Conservation (phyloP, 2,888 invertebrate genomes). For the Thumatha senex region DNA sequence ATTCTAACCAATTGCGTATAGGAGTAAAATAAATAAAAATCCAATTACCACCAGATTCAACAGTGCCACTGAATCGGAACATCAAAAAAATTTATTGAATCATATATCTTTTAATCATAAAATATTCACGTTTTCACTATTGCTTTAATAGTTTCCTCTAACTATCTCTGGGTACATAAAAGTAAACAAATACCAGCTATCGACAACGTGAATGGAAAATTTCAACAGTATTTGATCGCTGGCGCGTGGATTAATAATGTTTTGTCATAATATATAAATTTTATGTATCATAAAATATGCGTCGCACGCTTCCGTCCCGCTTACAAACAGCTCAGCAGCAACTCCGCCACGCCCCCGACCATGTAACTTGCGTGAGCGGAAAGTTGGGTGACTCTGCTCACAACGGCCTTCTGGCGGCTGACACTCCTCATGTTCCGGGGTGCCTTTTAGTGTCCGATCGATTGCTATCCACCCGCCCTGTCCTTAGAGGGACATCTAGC, state of each 20-base stretch:
- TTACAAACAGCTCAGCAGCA: no score
- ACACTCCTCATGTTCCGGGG: no score
- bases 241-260: slow-evolving; percentile 41
- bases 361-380: no score
- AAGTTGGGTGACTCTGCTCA: no score
- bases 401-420: no score
- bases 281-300: no score
- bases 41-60: slow-evolving; percentile 33
- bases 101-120: slow-evolving; percentile 36
- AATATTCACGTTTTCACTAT: slow-evolving; percentile 40
- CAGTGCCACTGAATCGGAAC: slow-evolving; percentile 21
- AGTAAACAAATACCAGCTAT: slow-evolving; percentile 46
- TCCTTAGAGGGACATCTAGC: no score
- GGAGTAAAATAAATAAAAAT: slow-evolving; percentile 24
- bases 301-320: no score
- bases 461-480: no score
- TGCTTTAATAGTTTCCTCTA: slow-evolving; percentile 46
- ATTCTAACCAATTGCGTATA: slow-evolving; percentile 11
- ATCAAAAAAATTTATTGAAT: slow-evolving; percentile 37
- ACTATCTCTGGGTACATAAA: slow-evolving; percentile 45
- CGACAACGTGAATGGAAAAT: slow-evolving; percentile 38
- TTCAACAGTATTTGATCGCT: slow-evolving; percentile 44
- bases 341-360: no score
- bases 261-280: no score
- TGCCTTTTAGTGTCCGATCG: no score